Evolutionary conservation across 92 coral and sea anemone species (phyloP).

Genomic region (Zoanthus sociatus): DNA sequence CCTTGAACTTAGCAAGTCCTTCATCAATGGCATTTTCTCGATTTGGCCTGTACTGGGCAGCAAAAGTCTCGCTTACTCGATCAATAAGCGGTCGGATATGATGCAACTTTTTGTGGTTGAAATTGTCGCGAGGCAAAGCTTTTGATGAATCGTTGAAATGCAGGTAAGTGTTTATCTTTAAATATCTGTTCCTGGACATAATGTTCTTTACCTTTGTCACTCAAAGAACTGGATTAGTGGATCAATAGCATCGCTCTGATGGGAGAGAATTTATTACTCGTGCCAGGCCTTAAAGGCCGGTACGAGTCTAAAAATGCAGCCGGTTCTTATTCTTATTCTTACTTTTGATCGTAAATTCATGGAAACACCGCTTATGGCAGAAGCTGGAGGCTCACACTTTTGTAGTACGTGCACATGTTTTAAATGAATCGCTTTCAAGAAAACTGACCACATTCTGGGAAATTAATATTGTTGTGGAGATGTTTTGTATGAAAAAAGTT

Average conservation of each 20-base stretch:
- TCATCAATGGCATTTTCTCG: constrained; percentile 47
- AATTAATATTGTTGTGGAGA: too few relatives aligned
- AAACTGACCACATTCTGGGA: too few relatives aligned
- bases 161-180: constrained; percentile 35
- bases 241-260: constrained; percentile 39
- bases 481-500: too few relatives aligned
- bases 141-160: constrained; percentile 40
- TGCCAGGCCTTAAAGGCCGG: too few relatives aligned
- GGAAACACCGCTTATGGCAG: too few relatives aligned
- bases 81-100: constrained; percentile 37
- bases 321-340: too few relatives aligned
- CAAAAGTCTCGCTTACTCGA: constrained; percentile 33
- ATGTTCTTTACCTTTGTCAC: constrained; percentile 17
- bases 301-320: too few relatives aligned
- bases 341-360: too few relatives aligned
- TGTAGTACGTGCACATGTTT: too few relatives aligned
- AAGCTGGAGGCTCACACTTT: too few relatives aligned
- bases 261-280: constrained; percentile 44
- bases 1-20: constrained; percentile 62
- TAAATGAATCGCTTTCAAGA: too few relatives aligned
- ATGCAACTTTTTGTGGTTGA: constrained; percentile 36
- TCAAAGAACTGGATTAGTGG: constrained; percentile 22
- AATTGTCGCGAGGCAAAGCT: constrained; percentile 39
- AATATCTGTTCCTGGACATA: constrained; percentile 53
- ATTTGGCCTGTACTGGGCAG: constrained; percentile 32